A percentile compares a stretch with the other conserved stretches of the same genome.
These are phyloP conservation scores for Troides aeacus DNA, from an alignment of 2,888 invertebrate genomes.

Conservation along the genomic window DNA sequence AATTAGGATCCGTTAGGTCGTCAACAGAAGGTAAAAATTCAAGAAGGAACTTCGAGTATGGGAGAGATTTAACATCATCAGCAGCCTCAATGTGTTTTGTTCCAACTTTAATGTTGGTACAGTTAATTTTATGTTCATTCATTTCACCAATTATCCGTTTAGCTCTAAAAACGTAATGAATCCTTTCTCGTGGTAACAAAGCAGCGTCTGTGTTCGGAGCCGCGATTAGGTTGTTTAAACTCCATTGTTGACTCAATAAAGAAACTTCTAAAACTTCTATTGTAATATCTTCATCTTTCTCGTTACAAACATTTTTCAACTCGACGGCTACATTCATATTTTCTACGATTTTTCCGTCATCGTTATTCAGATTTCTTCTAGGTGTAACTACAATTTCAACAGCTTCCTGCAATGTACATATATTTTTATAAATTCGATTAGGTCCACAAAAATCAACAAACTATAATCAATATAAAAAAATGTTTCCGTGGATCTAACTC, in stretches of 20 bases:
- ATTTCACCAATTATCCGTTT: slow-evolving; percentile 47
- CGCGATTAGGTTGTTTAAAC: slow-evolving; percentile 64
- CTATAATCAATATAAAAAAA: too few relatives aligned
- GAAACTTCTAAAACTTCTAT: slow-evolving; percentile 81
- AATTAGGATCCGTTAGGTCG: slow-evolving; percentile 45
- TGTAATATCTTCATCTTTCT: slow-evolving; percentile 80
- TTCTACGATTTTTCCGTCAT: slow-evolving; percentile 61
- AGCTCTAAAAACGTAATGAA: slow-evolving; percentile 66
- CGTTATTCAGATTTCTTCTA: slow-evolving; percentile 69
- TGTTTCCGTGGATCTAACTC: too few relatives aligned
- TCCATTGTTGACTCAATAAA: slow-evolving; percentile 82
- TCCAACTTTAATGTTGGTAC: slow-evolving; percentile 58
- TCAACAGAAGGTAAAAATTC: slow-evolving; percentile 52
- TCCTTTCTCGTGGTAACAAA: slow-evolving; percentile 59
- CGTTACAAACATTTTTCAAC: slow-evolving; percentile 84
- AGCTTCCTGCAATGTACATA: slow-evolving; percentile 64
- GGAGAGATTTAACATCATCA: slow-evolving; percentile 46
- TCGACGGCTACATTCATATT: slow-evolving; percentile 84
- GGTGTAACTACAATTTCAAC: slow-evolving; percentile 79
- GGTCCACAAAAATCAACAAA: background rate
- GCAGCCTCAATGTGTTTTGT: slow-evolving; percentile 46
- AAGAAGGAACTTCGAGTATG: slow-evolving; percentile 59
- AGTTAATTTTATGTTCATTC: slow-evolving; percentile 52
- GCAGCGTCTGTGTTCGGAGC: slow-evolving; percentile 50
- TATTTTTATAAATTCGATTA: background rate